Evolutionary conservation across 2,888 invertebrate species (phyloP).

Genomic region (Eudemis profundana): DNA sequence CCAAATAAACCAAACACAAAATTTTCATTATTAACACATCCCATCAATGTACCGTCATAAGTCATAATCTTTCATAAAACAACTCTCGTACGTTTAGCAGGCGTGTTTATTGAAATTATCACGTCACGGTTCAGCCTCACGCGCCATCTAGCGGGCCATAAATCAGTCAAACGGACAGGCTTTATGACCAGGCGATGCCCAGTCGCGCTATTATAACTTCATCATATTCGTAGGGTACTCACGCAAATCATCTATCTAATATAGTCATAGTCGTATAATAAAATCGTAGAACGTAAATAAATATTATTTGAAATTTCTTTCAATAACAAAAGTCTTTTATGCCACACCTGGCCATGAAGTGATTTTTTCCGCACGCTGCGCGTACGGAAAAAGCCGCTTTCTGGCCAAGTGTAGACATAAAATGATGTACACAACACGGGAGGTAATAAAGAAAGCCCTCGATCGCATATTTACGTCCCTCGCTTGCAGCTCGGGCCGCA

Average conservation of each 20-base stretch:
- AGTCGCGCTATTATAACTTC: slow-evolving; percentile 22
- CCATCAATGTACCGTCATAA: slow-evolving; percentile 6
- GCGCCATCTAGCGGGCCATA: slow-evolving; percentile 36
- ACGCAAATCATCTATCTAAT: slow-evolving; percentile 24
- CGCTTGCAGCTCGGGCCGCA: no score
- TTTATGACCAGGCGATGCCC: slow-evolving; percentile 26
- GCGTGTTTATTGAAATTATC: slow-evolving; percentile 46
- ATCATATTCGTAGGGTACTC: slow-evolving; percentile 26
- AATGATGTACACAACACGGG: no score
- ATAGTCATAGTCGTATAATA: background rate
- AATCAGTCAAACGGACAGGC: slow-evolving; percentile 40
- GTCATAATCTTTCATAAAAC: slow-evolving; percentile 26
- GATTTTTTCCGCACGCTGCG: no score
- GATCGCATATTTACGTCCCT: no score
- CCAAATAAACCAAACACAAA: background rate
- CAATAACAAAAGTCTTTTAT: no score
- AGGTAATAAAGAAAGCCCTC: no score
- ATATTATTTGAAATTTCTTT: background rate
- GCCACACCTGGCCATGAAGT: no score
- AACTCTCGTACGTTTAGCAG: slow-evolving; percentile 24
- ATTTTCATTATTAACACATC: slow-evolving; percentile 3
- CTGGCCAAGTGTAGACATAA: no score
- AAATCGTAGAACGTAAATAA: no score
- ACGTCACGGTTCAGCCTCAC: slow-evolving; percentile 32
- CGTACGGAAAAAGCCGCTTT: no score